Base-by-base conservation (phyloP, 2,113 vertebrate species). In the Fregetta grallaria region DNA sequence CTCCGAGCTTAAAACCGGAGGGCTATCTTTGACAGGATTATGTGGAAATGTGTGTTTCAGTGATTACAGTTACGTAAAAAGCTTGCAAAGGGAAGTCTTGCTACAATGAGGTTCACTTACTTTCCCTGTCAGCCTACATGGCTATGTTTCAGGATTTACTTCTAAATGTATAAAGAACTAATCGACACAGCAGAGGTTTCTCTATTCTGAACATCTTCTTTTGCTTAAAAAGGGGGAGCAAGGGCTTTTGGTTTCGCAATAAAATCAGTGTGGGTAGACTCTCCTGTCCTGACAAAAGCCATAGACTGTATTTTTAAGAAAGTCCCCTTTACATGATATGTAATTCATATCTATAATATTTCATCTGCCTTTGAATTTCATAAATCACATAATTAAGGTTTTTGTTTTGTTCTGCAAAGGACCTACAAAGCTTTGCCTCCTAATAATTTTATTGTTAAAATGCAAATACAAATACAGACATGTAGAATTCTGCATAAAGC, bases 11-110 rank as follows among this genome's bases (percentile, higher is more conserved):
- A 92, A 88, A 86, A 88, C 6, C 72, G 86, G 62, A 86, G 47
- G 55, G n/a, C 36, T 63, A 17, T 49, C 82, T 62, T 59, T 93
- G 79, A 83, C 56, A 58, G 78, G 90, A 91, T 95, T 88, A 93
- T 19, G 72, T 80, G 81, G 90, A 92, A 94, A 92, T 38, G 63
- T 27, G 45, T 53, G 66, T 67, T 93, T 62, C 38, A 38, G 49
- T 62, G 72, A 94, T 83, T 93, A 93, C 44, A 86, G 85, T 95
- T 96, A 97, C 1, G 4, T 96, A 95, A 96, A 92, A 95, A 29
- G 90, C 72, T 94, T 86, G 76, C 2, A 3, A 62, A 58, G 73
- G 36, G 36, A 94, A 68, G 52, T 58, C 74, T 87, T 84, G 65
- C 65, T 59, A 71, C 76, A 63, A 10, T 32, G 73, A 81, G 47